These are phyloP conservation scores for Amiota mariae DNA, from an alignment of 2,888 invertebrate species.

Conservation along the genomic window DNA sequence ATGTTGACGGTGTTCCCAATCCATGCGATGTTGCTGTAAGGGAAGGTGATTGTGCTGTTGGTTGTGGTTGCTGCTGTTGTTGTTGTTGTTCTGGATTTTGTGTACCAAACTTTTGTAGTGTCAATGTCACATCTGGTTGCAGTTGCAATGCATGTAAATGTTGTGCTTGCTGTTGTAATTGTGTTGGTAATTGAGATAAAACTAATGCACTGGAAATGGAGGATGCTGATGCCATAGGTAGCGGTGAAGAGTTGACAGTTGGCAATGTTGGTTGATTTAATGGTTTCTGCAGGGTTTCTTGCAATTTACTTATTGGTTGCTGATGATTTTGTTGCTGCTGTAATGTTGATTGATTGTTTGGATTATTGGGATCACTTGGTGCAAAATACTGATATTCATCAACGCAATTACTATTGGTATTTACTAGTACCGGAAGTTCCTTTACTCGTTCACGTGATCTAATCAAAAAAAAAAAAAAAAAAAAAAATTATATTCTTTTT, in stretches of 20 bases:
- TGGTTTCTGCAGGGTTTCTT: constrained; percentile 25
- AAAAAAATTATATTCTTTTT: background rate
- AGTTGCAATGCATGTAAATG: constrained; percentile 58
- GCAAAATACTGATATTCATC: constrained; percentile 70
- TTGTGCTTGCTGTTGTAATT: constrained; percentile 55
- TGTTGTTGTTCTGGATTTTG: constrained; percentile 24
- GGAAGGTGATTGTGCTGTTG: constrained; percentile 12
- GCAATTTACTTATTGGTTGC: constrained; percentile 27
- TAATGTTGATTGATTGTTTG: constrained; percentile 59
- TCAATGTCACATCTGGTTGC: constrained; percentile 64
- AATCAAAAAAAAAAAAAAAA: constrained; percentile 21
- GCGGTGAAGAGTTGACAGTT: background rate
- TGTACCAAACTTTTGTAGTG: constrained; percentile 46
- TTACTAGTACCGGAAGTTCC: constrained; percentile 10
- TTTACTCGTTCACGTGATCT: constrained; percentile 68
- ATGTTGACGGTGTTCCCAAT: constrained; percentile 17
- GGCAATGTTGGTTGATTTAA: constrained; percentile 4
- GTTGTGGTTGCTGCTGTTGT: constrained; percentile 21
- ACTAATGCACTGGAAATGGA: constrained; percentile 21
- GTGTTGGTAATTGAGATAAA: constrained; percentile 47
- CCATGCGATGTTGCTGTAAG: constrained; percentile 8
- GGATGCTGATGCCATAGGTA: constrained; percentile 1
- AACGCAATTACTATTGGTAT: constrained; percentile 40
- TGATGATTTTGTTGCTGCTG: constrained; percentile 8
- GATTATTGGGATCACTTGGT: constrained; percentile 70